Evolutionary conservation across 2,888 invertebrate species (phyloP).

Genomic region (Ligdia adustata): DNA sequence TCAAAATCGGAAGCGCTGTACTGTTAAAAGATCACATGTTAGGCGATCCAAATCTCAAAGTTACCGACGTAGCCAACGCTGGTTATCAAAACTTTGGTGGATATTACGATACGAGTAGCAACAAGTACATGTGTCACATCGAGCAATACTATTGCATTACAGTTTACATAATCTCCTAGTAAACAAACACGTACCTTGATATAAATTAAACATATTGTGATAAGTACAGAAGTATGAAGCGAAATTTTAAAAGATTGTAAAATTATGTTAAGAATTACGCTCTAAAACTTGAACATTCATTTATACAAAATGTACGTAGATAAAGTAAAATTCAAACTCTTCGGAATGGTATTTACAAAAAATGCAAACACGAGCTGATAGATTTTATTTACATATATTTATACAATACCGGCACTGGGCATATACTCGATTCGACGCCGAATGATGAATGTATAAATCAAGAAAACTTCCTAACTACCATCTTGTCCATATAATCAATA

Average conservation of each 20-base stretch:
- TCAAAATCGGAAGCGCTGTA: constrained; percentile 19
- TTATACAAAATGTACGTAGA: constrained; percentile 73
- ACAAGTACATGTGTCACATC: constrained; percentile 17
- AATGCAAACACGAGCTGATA: constrained; percentile 5
- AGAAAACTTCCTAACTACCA: no score
- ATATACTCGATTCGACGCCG: no score
- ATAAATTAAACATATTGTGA: constrained; percentile 41
- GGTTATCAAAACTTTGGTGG: constrained; percentile 23
- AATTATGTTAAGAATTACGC: background rate
- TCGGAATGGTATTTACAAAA: constrained; percentile 41
- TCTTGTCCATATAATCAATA: no score
- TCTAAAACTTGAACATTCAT: constrained; percentile 40
- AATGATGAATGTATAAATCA: no score
- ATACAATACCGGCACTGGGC: no score
- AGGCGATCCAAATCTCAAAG: constrained; percentile 3
- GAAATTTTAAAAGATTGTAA: constrained; percentile 30
- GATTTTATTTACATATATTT: background rate
- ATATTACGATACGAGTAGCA: constrained; percentile 9
- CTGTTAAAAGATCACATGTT: constrained; percentile 3
- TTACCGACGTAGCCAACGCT: background rate
- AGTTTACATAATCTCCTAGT: constrained; percentile 2
- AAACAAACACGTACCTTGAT: constrained; percentile 20
- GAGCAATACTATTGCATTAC: constrained; percentile 18
- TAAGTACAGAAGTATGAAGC: constrained; percentile 51
- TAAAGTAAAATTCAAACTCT: constrained; percentile 48